Evolutionary conservation across 2,888 invertebrate genomes (phyloP).

Genomic region (Sesia apiformis): DNA sequence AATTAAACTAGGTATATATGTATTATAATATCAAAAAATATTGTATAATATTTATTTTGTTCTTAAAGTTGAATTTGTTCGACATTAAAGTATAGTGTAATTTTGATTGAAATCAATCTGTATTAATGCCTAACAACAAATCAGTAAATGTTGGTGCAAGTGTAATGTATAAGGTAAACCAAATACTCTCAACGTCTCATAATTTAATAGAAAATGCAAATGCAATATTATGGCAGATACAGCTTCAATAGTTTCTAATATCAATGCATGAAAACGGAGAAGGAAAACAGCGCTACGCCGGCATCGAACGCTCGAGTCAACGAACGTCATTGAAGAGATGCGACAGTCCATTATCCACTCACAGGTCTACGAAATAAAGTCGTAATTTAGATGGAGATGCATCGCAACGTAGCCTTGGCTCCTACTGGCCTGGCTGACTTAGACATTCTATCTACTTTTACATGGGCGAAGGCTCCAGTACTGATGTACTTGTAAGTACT

Average conservation of each 20-base stretch:
- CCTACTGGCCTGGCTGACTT: slow-evolving; percentile 73
- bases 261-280: slow-evolving; percentile 71
- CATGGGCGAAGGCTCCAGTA: slow-evolving; percentile 62
- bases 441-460: slow-evolving; percentile 76
- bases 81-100: no score
- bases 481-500: slow-evolving; percentile 42
- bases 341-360: slow-evolving; percentile 25
- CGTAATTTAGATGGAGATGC: slow-evolving; percentile 22
- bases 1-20: no score
- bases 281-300: slow-evolving; percentile 72
- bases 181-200: background rate
- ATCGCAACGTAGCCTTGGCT: slow-evolving; percentile 69
- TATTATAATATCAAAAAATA: no score
- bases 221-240: slow-evolving; percentile 31
- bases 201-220: slow-evolving; percentile 1
- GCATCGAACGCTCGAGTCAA: slow-evolving; percentile 72
- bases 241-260: slow-evolving; percentile 59
- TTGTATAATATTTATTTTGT: no score
- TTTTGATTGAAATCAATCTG: no score
- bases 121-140: no score
- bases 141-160: no score
- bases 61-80: no score
- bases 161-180: no score
- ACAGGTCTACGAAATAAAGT: slow-evolving; percentile 25
- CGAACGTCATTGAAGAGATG: slow-evolving; percentile 66